Conservation (phyloP, 2,797 vertebrate species). For the Silurus aristotelis region DNA sequence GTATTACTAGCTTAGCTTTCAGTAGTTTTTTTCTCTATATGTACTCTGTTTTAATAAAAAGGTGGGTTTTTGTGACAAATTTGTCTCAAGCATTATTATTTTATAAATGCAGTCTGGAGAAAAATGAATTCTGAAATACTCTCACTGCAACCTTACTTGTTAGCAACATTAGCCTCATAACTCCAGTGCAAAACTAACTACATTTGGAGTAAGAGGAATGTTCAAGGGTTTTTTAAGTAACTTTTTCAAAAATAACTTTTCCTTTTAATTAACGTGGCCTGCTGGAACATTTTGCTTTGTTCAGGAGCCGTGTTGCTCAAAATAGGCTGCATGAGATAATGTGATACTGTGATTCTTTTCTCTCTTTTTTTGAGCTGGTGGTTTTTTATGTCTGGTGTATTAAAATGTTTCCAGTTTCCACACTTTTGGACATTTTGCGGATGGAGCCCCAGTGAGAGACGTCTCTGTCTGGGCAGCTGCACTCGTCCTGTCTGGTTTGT, state of each 20-base stretch:
- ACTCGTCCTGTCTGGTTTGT: constrained; percentile 27
- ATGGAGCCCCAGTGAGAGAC: constrained; percentile 10
- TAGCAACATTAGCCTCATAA: neutral
- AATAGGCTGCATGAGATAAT: constrained; percentile 41
- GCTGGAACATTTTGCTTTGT: constrained; percentile 32
- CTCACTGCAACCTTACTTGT: neutral
- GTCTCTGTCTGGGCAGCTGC: constrained; percentile 18
- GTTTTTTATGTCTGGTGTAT: constrained; percentile 12
- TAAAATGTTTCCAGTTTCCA: constrained; percentile 29
- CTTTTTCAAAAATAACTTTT: neutral
- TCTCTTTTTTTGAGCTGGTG: constrained; percentile 19
- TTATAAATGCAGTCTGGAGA: neutral
- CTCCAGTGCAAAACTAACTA: constrained; percentile 27
- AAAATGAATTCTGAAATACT: neutral
- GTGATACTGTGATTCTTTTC: constrained; percentile 27
- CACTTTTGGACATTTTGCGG: constrained; percentile 26
- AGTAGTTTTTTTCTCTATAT: neutral
- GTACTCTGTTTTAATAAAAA: neutral
- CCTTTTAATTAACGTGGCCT: neutral
- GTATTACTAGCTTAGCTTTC: neutral
- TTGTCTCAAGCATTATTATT: neutral
- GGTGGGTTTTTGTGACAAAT: neutral
- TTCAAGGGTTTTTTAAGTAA: neutral
- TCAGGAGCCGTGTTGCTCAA: constrained; percentile 6
- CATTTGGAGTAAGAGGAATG: constrained; percentile 15